phyloP scores from a whole-genome alignment of 2,113 vertebrate species.

The Phaethon lepturus region DNA sequence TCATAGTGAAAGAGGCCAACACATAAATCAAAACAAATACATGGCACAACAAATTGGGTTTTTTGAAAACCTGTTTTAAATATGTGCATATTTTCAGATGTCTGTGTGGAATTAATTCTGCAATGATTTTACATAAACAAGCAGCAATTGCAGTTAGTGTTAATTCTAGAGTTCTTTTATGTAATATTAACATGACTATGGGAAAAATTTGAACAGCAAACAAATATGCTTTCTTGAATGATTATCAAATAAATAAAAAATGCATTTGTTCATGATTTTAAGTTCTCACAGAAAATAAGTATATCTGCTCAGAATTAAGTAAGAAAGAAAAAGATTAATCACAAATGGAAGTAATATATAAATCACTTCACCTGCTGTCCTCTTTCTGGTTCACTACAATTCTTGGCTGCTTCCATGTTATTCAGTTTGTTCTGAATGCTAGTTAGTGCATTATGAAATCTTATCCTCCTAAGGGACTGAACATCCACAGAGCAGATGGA shows the following conservation, averaged over 20 bases:
- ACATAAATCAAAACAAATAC: not conserved
- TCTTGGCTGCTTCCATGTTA: not conserved
- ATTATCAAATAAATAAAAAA: not conserved
- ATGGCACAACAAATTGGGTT: not conserved
- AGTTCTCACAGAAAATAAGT: not conserved
- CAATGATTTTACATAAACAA: not conserved
- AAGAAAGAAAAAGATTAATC: not conserved
- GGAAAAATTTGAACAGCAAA: not conserved
- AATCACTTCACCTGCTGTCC: not conserved
- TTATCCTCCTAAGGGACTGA: not conserved
- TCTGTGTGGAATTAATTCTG: not conserved
- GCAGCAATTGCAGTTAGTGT: not conserved
- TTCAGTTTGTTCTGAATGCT: not conserved
- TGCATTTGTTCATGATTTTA: not conserved
- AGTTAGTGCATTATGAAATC: not conserved
- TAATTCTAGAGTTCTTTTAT: not conserved
- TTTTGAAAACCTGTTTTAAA: not conserved
- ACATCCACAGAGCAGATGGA: not conserved
- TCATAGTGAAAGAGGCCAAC: not conserved
- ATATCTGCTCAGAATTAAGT: not conserved
- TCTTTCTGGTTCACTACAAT: not conserved
- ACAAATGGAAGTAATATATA: not conserved
- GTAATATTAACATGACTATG: not conserved
- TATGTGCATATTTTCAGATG: not conserved
- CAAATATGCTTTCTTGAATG: not conserved